Evolutionary conservation across 2,113 vertebrate species (phyloP).

Genomic region (Tragulus kanchil): DNA sequence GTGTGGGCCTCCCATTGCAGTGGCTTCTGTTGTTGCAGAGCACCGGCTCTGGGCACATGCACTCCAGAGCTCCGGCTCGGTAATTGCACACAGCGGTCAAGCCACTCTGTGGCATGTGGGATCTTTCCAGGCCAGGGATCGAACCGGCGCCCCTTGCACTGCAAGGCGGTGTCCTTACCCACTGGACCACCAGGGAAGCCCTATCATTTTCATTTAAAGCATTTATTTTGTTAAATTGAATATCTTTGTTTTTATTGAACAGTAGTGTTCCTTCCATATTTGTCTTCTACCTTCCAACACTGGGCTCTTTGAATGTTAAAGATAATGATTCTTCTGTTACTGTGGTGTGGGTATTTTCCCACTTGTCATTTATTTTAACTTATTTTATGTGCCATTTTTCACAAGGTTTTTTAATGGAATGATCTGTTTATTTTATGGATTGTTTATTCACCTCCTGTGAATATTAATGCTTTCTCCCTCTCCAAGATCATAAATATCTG

Average conservation of each 20-base stretch:
- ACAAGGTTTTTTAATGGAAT: background rate
- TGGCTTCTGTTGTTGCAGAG: no score
- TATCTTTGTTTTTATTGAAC: constrained; percentile 39
- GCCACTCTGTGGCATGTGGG: no score
- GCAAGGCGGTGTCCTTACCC: no score
- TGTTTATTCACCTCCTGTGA: background rate
- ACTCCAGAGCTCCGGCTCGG: no score
- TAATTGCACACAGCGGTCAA: no score
- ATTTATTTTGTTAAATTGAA: background rate
- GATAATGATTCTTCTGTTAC: background rate
- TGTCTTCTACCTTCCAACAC: background rate
- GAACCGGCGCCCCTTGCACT: no score
- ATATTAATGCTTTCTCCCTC: background rate
- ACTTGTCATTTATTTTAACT: constrained; percentile 31
- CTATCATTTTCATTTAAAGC: constrained; percentile 20
- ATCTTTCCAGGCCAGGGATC: no score
- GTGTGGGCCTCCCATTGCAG: no score
- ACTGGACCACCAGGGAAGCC: no score
- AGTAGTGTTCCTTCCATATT: background rate
- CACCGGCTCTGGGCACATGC: no score
- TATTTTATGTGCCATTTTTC: background rate
- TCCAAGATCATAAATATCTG: background rate
- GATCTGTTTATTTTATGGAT: background rate
- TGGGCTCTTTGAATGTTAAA: background rate
- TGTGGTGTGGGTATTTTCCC: background rate